A percentile compares a stretch with the other conserved stretches of the same genome.
Conservation (phyloP, 1,140 invertebrate genomes). For the honey bee (Apis mellifera) region DNA sequence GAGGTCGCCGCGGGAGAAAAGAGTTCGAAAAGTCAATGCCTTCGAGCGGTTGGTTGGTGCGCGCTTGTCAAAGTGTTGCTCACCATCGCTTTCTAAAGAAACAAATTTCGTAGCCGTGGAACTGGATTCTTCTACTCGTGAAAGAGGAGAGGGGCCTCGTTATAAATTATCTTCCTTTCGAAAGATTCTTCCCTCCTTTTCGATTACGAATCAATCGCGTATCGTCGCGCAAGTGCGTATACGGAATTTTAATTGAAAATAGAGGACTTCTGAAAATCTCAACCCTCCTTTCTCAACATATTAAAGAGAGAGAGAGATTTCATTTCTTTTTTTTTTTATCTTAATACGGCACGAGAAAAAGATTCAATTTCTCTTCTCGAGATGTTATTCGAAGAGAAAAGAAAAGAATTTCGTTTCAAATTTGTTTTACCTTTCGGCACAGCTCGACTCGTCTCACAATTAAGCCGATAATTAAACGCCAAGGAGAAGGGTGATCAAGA, state of each 20-base stretch:
- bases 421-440: not conserved
- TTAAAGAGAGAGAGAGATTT: not conserved
- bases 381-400: not conserved
- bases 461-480: constrained; percentile 24
- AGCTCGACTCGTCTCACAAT: not conserved
- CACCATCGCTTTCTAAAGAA: constrained; percentile 54
- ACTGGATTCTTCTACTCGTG: not conserved
- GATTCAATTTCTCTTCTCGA: not conserved
- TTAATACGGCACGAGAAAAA: not conserved
- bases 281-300: no score
- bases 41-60: not conserved
- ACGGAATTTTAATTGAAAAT: no score
- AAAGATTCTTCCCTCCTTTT: not conserved
- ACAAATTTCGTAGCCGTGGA: constrained; percentile 31
- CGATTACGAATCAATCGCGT: no score
- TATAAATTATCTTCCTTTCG: not conserved
- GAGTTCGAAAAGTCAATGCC: constrained; percentile 55
- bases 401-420: not conserved
- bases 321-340: not conserved
- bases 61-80: constrained; percentile 17
- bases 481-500: constrained; percentile 10
- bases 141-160: no score
- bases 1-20: constrained; percentile 39
- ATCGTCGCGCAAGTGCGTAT: no score
- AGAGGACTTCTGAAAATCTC: no score